Conservation (phyloP, 1,140 invertebrate genomes). For the Yoshiicerus persimilis region DNA sequence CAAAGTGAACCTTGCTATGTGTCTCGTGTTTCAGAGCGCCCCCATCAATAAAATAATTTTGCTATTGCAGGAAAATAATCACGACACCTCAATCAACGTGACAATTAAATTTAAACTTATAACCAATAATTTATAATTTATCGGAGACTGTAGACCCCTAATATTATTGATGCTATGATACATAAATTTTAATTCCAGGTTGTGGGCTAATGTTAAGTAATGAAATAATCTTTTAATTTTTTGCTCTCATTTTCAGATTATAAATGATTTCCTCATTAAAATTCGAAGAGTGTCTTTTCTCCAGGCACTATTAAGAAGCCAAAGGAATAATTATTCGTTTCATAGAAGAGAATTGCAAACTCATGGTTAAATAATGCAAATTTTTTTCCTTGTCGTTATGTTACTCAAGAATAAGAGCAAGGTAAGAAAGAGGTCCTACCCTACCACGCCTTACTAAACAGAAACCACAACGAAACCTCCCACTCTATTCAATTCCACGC, state of each 20-base stretch:
- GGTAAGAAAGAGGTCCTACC: background rate
- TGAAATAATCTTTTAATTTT: background rate
- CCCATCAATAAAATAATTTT: too few species aligned
- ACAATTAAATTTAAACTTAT: too few species aligned
- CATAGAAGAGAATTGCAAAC: background rate
- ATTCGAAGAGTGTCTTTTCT: background rate
- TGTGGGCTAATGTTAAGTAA: too few species aligned
- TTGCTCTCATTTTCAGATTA: background rate
- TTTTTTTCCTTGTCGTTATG: background rate
- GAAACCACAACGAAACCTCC: background rate
- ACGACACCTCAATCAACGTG: too few species aligned
- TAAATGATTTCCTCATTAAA: background rate
- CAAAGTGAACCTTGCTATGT: too few species aligned
- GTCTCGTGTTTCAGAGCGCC: too few species aligned
- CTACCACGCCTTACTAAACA: background rate
- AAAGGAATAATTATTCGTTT: background rate
- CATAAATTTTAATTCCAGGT: too few species aligned
- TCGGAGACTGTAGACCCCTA: too few species aligned
- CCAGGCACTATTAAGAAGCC: background rate
- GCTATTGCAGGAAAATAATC: too few species aligned
- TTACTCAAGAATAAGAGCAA: background rate
- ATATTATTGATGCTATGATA: too few species aligned
- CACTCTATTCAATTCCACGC: background rate
- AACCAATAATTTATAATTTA: too few species aligned
- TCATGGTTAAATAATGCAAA: background rate